A percentile compares a stretch with the other conserved stretches of the same genome.
phyloP scores from a whole-genome alignment of 2,797 vertebrate genomes.

The Ceyx erithaca region DNA sequence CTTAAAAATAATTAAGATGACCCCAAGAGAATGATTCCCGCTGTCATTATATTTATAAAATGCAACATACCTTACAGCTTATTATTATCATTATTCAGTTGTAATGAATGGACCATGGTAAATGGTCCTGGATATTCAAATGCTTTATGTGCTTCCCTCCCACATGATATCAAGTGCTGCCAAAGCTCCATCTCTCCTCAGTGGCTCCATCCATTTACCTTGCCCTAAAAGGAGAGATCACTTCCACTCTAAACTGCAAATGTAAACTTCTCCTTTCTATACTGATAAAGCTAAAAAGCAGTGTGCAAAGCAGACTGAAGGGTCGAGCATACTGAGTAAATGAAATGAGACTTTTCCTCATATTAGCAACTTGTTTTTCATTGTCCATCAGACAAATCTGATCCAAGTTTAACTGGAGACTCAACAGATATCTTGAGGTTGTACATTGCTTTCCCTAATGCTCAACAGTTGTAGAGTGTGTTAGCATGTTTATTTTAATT shows the following conservation, averaged over 20 bases:
- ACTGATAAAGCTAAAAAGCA: neutral
- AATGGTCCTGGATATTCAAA: neutral
- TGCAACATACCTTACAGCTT: constrained; percentile 9
- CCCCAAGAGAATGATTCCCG: constrained; percentile 6
- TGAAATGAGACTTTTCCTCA: neutral
- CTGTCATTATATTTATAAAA: constrained; percentile 35
- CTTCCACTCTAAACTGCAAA: neutral
- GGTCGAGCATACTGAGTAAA: neutral
- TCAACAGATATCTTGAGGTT: neutral
- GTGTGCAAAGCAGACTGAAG: neutral
- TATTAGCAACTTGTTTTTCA: neutral
- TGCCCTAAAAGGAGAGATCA: neutral
- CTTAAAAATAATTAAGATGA: constrained; percentile 34
- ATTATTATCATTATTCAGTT: constrained; percentile 31
- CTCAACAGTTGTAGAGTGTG: neutral
- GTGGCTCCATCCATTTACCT: neutral
- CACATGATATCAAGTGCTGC: neutral
- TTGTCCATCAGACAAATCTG: neutral
- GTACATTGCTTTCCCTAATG: neutral
- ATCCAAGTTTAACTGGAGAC: neutral
- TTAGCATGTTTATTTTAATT: neutral
- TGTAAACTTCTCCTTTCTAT: neutral
- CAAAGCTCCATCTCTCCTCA: neutral
- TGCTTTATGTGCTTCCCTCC: constrained; percentile 7
- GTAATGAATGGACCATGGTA: neutral